Conservation (phyloP, 2,888 invertebrate genomes). For the Pammene fasciana region DNA sequence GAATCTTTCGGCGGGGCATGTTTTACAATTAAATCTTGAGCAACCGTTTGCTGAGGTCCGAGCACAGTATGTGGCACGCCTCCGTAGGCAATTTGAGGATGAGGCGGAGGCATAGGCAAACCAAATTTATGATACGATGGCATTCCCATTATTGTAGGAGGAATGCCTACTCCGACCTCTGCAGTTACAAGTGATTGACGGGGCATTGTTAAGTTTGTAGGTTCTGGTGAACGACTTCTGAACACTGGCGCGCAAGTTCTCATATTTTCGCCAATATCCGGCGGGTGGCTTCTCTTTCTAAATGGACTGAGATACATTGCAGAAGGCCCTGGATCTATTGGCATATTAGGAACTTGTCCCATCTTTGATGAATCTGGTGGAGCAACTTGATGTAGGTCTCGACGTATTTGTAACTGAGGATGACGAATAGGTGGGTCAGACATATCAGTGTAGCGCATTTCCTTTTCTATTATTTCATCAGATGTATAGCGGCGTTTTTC, state of each 20-base stretch:
- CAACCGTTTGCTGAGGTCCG: conserved; percentile 79
- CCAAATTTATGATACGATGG: conserved; percentile 79
- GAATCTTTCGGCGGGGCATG: conserved; percentile 80
- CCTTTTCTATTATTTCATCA: conserved; percentile 77
- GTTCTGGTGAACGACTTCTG: conserved; percentile 76
- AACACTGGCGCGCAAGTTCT: conserved; percentile 72
- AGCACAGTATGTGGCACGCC: conserved; percentile 68
- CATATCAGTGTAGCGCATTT: conserved; percentile 77
- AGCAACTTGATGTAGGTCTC: conserved; percentile 87
- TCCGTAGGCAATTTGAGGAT: conserved; percentile 73
- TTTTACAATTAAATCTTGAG: conserved; percentile 81
- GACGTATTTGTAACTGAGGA: conserved; percentile 88
- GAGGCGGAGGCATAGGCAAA: conserved; percentile 75
- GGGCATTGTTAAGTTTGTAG: conserved; percentile 78
- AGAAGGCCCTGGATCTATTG: conserved; percentile 76
- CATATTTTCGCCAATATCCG: conserved; percentile 75
- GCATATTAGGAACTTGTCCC: conserved; percentile 70
- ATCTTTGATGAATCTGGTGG: conserved; percentile 72
- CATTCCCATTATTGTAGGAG: conserved; percentile 74
- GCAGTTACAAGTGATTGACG: conserved; percentile 63
- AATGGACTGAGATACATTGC: conserved; percentile 79
- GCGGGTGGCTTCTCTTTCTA: conserved; percentile 83
- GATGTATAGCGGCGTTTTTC: conserved; percentile 77
- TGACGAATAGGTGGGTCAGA: conserved; percentile 75
- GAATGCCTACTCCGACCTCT: conserved; percentile 71